Percentiles rank a stretch among this genome's conserved stretches.
Evolutionary conservation across 1,140 invertebrate genomes (phyloP).

Genomic region (Aradophagus sp.): DNA sequence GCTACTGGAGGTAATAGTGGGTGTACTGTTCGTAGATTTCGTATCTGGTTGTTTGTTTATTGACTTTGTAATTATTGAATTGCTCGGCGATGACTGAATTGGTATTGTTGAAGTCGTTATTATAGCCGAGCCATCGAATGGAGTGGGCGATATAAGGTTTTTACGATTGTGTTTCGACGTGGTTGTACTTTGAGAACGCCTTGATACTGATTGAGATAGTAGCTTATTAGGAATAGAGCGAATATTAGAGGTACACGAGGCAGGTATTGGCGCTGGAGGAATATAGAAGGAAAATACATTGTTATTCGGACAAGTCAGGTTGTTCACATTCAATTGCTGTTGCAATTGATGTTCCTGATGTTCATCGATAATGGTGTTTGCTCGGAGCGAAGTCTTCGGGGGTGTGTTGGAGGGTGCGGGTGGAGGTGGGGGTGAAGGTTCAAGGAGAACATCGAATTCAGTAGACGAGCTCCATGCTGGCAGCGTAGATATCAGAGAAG

Average conservation of each 20-base stretch:
- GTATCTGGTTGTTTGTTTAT: too few relatives aligned
- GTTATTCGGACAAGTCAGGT: conserved; percentile 68
- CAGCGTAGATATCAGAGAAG: conserved; percentile 63
- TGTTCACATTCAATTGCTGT: conserved; percentile 54
- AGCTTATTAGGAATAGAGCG: conserved; percentile 69
- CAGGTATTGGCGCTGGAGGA: conserved; percentile 75
- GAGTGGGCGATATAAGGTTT: conserved; percentile 58
- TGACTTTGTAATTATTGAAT: conserved; percentile 17
- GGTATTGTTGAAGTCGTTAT: conserved; percentile 40
- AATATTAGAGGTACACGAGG: conserved; percentile 73
- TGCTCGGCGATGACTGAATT: conserved; percentile 19
- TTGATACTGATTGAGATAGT: conserved; percentile 72
- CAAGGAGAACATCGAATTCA: conserved; percentile 68
- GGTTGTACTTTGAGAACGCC: conserved; percentile 74
- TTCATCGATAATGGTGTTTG: conserved; percentile 48
- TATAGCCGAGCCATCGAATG: conserved; percentile 53
- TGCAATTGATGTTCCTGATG: conserved; percentile 51
- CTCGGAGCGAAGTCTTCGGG: conserved; percentile 34
- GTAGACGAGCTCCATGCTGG: conserved; percentile 59
- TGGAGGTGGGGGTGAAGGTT: conserved; percentile 69
- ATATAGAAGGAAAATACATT: conserved; percentile 77
- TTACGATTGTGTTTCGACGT: conserved; percentile 64
- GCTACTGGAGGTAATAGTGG: conserved; percentile 2
- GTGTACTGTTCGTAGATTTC: too few relatives aligned
- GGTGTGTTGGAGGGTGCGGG: conserved; percentile 63